phyloP scores from a whole-genome alignment of 1,140 invertebrate species.

The Macrotrachela quadricornifera region DNA sequence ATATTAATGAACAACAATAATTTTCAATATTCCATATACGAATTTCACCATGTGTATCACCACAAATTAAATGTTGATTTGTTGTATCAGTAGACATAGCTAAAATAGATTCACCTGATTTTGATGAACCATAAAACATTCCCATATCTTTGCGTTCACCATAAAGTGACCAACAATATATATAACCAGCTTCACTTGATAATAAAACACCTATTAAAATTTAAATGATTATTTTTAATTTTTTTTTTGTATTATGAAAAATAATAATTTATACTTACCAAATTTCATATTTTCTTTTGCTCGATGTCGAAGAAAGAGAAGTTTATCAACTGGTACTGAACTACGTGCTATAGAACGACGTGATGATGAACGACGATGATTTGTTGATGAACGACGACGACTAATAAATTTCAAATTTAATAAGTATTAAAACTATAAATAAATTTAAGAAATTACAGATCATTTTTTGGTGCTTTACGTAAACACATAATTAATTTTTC shows the following conservation, averaged over 20 bases:
- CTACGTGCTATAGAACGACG: constrained; percentile 12
- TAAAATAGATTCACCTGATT: constrained; percentile 20
- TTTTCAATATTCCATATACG: constrained; percentile 21
- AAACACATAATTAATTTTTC: constrained; percentile 18
- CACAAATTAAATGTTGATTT: constrained; percentile 20
- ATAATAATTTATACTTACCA: too few species aligned
- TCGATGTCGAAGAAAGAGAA: constrained; percentile 19
- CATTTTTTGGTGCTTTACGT: background rate
- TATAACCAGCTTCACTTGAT: constrained; percentile 22
- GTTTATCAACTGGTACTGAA: constrained; percentile 23
- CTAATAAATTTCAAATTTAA: too few species aligned
- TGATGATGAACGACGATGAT: too few species aligned
- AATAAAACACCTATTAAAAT: too few species aligned
- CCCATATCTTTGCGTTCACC: constrained; percentile 19
- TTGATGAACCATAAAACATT: constrained; percentile 20
- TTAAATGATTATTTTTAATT: too few species aligned
- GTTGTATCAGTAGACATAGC: constrained; percentile 18
- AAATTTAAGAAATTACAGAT: background rate
- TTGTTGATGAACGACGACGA: too few species aligned
- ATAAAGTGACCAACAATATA: constrained; percentile 24
- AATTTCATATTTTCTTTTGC: constrained; percentile 16
- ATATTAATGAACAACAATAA: constrained; percentile 10
- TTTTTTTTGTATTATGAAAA: too few species aligned
- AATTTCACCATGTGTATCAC: constrained; percentile 23
- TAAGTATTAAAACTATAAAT: background rate